These are phyloP conservation scores for Egretta garzetta DNA, from an alignment of 2,113 vertebrate genomes.

Conservation along the genomic window DNA sequence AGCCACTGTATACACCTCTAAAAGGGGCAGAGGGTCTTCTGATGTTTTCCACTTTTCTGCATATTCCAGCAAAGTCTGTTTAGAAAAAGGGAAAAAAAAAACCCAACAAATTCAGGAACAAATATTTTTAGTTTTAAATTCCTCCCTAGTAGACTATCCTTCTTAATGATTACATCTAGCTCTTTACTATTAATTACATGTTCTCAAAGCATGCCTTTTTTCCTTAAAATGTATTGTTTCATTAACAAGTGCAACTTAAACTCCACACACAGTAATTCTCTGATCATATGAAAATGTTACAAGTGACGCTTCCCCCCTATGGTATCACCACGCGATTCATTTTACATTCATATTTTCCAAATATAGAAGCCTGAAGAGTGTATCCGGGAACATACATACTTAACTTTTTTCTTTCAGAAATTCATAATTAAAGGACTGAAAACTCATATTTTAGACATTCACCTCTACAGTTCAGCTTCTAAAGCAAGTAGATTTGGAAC, in stretches of 20 bases:
- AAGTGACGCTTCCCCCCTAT: background rate
- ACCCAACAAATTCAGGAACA: background rate
- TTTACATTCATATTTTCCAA: background rate
- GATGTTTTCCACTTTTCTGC: constrained; percentile 89
- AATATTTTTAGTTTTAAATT: background rate
- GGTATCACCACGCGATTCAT: background rate
- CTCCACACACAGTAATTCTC: background rate
- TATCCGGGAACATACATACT: background rate
- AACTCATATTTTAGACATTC: background rate
- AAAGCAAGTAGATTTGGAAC: background rate
- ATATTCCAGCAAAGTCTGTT: constrained; percentile 91
- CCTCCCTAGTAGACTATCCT: background rate
- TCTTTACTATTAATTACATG: background rate
- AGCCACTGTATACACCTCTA: constrained; percentile 90
- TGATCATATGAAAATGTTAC: background rate
- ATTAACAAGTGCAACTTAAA: background rate
- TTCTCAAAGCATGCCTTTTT: background rate
- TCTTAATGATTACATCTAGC: background rate
- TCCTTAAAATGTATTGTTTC: background rate
- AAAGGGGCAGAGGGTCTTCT: constrained; percentile 87
- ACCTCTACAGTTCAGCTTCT: background rate
- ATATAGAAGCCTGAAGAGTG: background rate
- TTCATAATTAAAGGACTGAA: background rate
- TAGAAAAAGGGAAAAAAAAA: constrained; percentile 50
- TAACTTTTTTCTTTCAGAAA: no score